Percentiles rank a stretch among this genome's conserved stretches.
Conservation (phyloP, 2,113 vertebrate genomes). For the Hydrolagus affinis region DNA sequence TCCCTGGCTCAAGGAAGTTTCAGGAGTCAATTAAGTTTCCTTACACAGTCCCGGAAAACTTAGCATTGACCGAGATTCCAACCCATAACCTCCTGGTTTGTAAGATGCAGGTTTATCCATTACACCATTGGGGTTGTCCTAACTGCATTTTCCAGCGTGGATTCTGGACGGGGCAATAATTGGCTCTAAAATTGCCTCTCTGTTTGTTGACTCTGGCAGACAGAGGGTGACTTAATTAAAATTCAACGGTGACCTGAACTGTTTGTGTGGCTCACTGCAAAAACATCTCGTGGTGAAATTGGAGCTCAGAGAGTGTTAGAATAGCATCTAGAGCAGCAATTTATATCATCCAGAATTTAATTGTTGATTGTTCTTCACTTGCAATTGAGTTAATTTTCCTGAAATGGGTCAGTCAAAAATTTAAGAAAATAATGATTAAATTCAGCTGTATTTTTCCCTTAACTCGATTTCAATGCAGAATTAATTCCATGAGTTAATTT, state of each 20-base stretch:
- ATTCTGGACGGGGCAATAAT: not conserved
- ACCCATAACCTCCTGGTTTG: too few species aligned
- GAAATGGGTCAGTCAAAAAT: not conserved
- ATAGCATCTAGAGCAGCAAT: constrained; percentile 11
- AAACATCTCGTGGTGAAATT: constrained; percentile 2
- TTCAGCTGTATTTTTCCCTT: too few species aligned
- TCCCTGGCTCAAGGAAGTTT: too few species aligned
- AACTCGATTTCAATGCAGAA: too few species aligned
- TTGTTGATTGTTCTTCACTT: constrained; percentile 9
- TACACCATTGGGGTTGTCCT: not conserved
- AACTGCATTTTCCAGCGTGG: not conserved
- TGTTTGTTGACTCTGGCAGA: not conserved
- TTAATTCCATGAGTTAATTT: not conserved
- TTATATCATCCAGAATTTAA: constrained; percentile 5
- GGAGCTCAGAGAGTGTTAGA: not conserved
- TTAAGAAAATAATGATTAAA: not conserved
- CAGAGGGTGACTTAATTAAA: not conserved
- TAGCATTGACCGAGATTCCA: too few species aligned
- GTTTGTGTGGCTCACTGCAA: not conserved
- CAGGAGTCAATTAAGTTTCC: too few species aligned
- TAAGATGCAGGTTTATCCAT: too few species aligned
- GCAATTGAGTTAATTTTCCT: not conserved
- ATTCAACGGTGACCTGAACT: not conserved
- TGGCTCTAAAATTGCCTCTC: not conserved
- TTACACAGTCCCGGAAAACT: too few species aligned